Conservation (phyloP, 53 echinoderm and acorn worm genomes). For the Echinarachnius parma region DNA sequence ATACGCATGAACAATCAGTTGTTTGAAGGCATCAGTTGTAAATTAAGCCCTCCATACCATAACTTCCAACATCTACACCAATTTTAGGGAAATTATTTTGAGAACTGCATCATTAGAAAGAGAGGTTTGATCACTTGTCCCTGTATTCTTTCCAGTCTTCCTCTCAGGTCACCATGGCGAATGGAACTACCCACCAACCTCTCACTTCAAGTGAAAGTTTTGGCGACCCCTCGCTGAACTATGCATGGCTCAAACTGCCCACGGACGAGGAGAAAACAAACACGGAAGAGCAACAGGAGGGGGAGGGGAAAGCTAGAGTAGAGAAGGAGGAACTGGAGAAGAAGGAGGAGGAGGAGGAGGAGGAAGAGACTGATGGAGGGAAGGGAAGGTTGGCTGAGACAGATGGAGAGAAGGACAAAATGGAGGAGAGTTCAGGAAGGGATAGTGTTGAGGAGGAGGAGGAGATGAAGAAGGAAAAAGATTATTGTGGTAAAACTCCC, state of each 20-base stretch:
- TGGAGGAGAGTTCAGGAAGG: not conserved
- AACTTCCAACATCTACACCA: no score
- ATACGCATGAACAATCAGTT: no score
- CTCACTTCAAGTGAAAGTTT: constrained; percentile 16
- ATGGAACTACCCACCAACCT: no score
- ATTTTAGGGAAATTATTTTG: no score
- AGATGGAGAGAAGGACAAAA: not conserved
- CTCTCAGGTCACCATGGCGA: no score
- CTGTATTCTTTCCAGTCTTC: no score
- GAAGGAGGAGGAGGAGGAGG: not conserved
- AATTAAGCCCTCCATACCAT: no score
- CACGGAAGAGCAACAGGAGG: not conserved
- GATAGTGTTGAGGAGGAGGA: not conserved
- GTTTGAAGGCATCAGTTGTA: no score
- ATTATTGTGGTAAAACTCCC: constrained; percentile 26
- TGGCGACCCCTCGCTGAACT: constrained; percentile 67
- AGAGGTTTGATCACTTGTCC: no score
- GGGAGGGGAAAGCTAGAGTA: not conserved
- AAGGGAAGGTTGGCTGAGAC: not conserved
- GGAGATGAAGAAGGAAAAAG: constrained; percentile 38
- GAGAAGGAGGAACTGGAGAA: not conserved
- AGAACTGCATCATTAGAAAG: no score
- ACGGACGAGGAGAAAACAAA: constrained; percentile 67
- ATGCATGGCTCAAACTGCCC: constrained; percentile 68
- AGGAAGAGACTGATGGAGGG: not conserved